Conservation (phyloP, 2,797 vertebrate species). For the Falco peregrinus region DNA sequence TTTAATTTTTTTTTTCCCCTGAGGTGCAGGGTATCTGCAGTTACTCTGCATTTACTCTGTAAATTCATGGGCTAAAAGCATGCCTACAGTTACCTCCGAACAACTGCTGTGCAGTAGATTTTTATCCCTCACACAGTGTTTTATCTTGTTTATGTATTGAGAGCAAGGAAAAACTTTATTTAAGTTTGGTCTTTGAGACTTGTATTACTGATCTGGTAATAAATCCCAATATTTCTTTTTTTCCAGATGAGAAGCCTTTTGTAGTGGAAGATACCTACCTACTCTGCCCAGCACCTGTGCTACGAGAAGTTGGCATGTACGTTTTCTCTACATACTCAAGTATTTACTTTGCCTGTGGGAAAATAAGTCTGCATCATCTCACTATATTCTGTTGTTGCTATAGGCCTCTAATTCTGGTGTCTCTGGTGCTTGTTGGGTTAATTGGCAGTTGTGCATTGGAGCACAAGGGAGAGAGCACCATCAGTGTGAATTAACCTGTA, state of each 20-base stretch:
- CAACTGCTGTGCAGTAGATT: not conserved
- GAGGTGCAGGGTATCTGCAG: not conserved
- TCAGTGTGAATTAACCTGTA: not conserved
- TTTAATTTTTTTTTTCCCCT: not conserved
- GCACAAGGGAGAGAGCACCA: not conserved
- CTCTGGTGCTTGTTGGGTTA: not conserved
- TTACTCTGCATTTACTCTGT: not conserved
- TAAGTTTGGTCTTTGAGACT: not conserved
- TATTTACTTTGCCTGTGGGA: not conserved
- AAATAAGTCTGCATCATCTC: not conserved
- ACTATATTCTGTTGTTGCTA: accelerated
- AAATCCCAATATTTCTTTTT: not conserved
- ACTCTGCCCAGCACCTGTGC: conserved; percentile 92
- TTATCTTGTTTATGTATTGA: not conserved
- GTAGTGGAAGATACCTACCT: conserved; percentile 94
- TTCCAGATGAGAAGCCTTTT: conserved; percentile 91
- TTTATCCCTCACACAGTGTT: not conserved
- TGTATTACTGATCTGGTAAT: not conserved
- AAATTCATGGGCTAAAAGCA: not conserved
- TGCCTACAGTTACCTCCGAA: not conserved
- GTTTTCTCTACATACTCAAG: not conserved
- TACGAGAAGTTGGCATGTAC: conserved; percentile 95
- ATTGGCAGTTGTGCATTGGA: not conserved
- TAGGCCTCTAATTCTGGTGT: not conserved
- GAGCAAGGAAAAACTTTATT: not conserved